Evolutionary conservation across 2,888 invertebrate genomes (phyloP), one percentile per base, ranked within the genome.

Genomic region (Timema cristinae): DNA sequence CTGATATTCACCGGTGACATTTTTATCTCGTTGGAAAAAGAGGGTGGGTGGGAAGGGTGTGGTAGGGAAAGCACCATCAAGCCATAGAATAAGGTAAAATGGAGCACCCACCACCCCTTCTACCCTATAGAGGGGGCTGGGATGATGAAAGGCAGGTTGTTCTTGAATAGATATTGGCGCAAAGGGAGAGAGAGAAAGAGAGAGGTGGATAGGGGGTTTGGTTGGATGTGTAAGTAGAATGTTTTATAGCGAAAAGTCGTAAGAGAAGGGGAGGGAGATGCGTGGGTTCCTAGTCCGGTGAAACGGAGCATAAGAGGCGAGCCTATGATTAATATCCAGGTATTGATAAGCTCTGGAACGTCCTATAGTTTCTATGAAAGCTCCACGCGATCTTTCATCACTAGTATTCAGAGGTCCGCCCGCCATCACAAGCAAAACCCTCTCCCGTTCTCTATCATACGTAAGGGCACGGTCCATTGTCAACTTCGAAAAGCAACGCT

Each of bases 321-420:
- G 32, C 32, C 32, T 63, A 68, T 75, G 74, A 75, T 75, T 73
- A 75, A 75, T 75, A 72, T 69, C 73, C 72, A 73, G 73, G 73
- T 73, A 73, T 73, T 73, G 73, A 73, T 73, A 73, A 56, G 56
- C n/a, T 51, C 10, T 15, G 47, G 68, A n/a, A 51, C 68, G 54
- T 51, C 54, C 68, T 68, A 68, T 54, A 68, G 63, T 63, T 48
- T 63, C 63, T 48, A 63, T 63, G 32, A 32, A 32, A 32, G 32
- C 32, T 32, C 32, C 32, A 63, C 11, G 63, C 63, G 63, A 63
- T 32, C 32, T 32, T 32, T 32, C 32, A 32, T 32, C 32, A 32
- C 32, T 32, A 32, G 32, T 32, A 32, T 32, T 32, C 32, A 32
- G 32, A 32, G 32, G 32, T 32, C 32, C 32, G 32, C 32, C 32